These are phyloP conservation scores for Poicephalus meyeri DNA, from an alignment of 2,113 vertebrate species.

Conservation along the genomic window DNA sequence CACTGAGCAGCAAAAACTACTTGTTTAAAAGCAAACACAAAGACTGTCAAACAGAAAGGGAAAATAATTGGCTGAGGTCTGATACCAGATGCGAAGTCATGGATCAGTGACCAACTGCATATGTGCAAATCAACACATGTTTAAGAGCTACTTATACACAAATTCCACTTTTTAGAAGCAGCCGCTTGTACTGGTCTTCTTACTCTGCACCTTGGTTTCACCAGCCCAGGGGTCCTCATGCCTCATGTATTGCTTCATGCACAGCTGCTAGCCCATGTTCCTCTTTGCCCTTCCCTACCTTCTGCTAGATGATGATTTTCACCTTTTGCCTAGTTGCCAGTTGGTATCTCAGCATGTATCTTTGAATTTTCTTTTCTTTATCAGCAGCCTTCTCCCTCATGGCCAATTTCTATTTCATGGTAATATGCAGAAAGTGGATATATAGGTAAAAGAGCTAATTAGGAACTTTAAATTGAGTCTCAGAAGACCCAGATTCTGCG, in stretches of 20 bases:
- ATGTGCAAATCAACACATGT: neutral
- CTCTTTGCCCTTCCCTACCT: neutral
- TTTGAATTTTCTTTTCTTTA: neutral
- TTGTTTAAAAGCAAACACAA: neutral
- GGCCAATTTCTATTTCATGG: conserved; percentile 24
- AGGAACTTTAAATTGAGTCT: conserved; percentile 15
- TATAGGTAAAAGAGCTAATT: conserved; percentile 54
- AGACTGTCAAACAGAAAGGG: neutral
- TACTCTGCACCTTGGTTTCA: rapidly evolving
- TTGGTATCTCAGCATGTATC: neutral
- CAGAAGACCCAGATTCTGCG: neutral
- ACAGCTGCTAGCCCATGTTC: rapidly evolving
- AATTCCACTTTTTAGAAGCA: neutral
- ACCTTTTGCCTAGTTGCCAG: neutral
- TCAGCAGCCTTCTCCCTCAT: conserved; percentile 17
- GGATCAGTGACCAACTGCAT: neutral
- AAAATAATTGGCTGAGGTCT: neutral
- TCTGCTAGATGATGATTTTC: neutral
- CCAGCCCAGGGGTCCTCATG: neutral
- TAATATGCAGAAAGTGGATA: neutral
- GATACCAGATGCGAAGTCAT: neutral
- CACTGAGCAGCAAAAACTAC: neutral
- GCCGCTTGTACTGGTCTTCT: neutral
- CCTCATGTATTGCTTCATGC: neutral
- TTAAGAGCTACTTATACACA: neutral